Evolutionary conservation across 2,113 vertebrate genomes (phyloP), one percentile per base, ranked within the genome.

Genomic region (Vidua macroura): DNA sequence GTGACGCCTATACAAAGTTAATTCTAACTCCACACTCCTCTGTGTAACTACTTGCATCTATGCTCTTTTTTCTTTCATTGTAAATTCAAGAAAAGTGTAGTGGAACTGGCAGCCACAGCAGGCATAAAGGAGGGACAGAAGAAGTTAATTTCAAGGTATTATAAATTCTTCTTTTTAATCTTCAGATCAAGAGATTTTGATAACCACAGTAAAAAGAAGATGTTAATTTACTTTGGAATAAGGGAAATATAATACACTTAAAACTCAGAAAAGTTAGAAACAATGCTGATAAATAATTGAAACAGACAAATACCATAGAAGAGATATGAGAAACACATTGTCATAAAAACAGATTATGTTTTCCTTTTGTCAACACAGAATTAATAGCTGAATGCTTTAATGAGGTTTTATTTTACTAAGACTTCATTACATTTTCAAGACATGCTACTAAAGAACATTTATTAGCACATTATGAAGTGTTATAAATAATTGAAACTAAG

Each of bases 401-500:
- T 91, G 56, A 92, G 73, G 46, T 73, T 92, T 95, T 84, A 62
- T 92, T 92, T 93, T 87, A 58, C 67, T 58, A 91, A 74, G 48
- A 58, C 73, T 88, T 94, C 79, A 95, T 95, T 92, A 93, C 52
- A 55, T 88, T 95, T 95, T 94, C 85, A 89, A 89, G 93, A 59
- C 59, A 28, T 41, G 27, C 53, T 83, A 76, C 74, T 93, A 78
- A 73, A 91, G 90, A 86, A 93, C 83, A 92, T 88, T 80, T 95
- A 95, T 96, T 95, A 90, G 78, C 52, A 89, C 37, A 76, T 95
- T 93, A 93, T 88, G 53, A 92, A 91, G 78, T 46, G 59, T 63
- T 90, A 93, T 92, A 91, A 96, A 96, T 95, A 95, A 95, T 94
- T 92, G 86, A 95, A 93, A 86, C 44, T 88, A 86, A 90, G 58